phyloP scores from a whole-genome alignment of 2,888 invertebrate genomes.

The Dermolepida albohirtum region DNA sequence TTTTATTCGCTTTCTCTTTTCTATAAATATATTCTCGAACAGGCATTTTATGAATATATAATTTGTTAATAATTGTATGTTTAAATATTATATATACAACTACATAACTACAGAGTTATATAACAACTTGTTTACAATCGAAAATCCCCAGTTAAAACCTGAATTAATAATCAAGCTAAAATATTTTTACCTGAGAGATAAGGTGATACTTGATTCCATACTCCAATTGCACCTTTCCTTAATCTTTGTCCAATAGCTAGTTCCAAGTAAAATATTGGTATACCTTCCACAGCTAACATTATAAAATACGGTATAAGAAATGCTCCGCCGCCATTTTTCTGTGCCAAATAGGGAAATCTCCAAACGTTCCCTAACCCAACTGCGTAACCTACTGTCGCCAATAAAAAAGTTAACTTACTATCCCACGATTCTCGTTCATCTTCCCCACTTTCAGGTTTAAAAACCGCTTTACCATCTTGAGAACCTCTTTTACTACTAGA shows the following conservation, averaged over 20 bases:
- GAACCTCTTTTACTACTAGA: conserved; percentile 73
- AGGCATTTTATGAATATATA: too few species aligned
- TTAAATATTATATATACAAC: too few species aligned
- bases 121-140: too few species aligned
- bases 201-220: conserved; percentile 94
- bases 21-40: too few species aligned
- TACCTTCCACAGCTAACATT: conserved; percentile 93
- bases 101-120: too few species aligned
- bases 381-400: conserved; percentile 91
- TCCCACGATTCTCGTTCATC: conserved; percentile 93
- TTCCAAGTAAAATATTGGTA: conserved; percentile 96
- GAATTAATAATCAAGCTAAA: too few species aligned
- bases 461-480: conserved; percentile 71
- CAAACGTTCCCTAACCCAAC: conserved; percentile 96
- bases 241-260: conserved; percentile 94
- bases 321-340: conserved; percentile 96
- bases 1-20: too few species aligned
- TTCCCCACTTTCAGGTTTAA: conserved; percentile 76
- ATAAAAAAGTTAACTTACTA: conserved; percentile 89
- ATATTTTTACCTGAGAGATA: conserved; percentile 72
- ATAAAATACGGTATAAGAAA: conserved; percentile 96
- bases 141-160: too few species aligned
- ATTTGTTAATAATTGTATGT: too few species aligned
- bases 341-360: conserved; percentile 95
- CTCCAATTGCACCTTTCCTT: conserved; percentile 93